Evolutionary conservation across 1,140 invertebrate genomes (phyloP), one percentile per base, ranked within the genome.

Genomic region (Caenorhabditis brenneri): DNA sequence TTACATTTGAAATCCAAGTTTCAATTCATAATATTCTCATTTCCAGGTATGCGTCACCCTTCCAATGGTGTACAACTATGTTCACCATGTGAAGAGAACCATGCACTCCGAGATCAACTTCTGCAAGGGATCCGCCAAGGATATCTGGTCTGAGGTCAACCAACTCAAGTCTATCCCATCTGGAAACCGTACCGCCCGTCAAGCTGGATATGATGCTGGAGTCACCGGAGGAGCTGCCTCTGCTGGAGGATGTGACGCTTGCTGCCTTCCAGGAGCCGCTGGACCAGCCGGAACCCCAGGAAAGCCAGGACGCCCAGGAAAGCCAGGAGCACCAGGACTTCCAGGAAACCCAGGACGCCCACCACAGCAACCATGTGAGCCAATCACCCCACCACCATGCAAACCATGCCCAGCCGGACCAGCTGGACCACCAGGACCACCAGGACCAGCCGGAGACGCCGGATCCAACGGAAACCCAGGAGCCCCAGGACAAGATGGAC

Each of bases 141-240:
- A 86, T 74, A 86, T 86, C 80, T 86, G 86, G 86, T 58, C 84
- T 19, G 86, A 86, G 84, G 85, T 86, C 36, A 65, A 86, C 82
- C 82, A 86, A 29, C 83, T 86, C 27, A 86, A 86, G 51, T 55
- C 22, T 33, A 74, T 86, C 19, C 85, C 85, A 27, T 49, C 79
- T 49, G 85, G 42, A 39, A 86, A 86, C 86, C 58, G 86, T 65
- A 86, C 86, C 69, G 84, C 84, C 60, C 86, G 86, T 86, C 86
- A 86, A 80, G 79, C 85, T 79, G 85, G 85, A 33, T 86, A 86
- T 84, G 84, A 85, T 55, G 60, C 65, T 42, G 84, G 65, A 31
- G 84, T 85, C 15, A 85, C 31, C 60, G 84, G 84, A 84, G 81
- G 81, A 49, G 69, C 84, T 60, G 58, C 81, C 42, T 69, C 42